Base-by-base conservation (phyloP, 2,113 vertebrate species). In the Spilogale gracilis region DNA sequence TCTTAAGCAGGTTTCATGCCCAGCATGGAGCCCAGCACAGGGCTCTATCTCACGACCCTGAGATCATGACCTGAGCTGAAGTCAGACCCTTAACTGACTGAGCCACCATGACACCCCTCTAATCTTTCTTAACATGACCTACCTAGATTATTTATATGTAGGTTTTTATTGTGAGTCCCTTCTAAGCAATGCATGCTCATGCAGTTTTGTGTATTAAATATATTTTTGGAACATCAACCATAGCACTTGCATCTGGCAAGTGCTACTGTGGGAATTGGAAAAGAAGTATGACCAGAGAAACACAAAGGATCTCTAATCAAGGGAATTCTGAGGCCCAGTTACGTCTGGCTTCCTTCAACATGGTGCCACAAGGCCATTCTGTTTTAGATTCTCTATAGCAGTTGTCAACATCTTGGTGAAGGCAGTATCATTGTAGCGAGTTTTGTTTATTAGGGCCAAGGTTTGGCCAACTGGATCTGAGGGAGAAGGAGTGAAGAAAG, bases 391-490 rank as follows among this genome's bases (percentile, higher is more conserved):
- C 27, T 88, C 60, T 61, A 25, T 0, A 65, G 45, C 27, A 60
- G 0, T 81, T 60, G 16, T 93, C 87, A 61, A 32, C 69, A 63
- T 92, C 69, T 82, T 78, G 38, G 45, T 89, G 45, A 83, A 95
- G 38, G 16, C 13, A 48, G 9, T 25, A 2, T 80, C 65, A 73
- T 1, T 27, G 18, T 58, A 83, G 21, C 63, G 21, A 73, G 52
- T 43, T 84, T 61, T 5, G 12, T 83, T 73, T 94, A 30, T 76
- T 71, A 71, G 76, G 30, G 54, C 74, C 50, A 79, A 83, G 30
- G 13, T 94, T 96, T 89, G 88, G 27, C 83, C 54, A 73, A 89
- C 48, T 5, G 32, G 18, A 79, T 92, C 30, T 84, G 61, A 78
- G 18, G 83, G 21, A 56, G 60, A 12, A 58, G 8, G n/a, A 50